Evolutionary conservation across 1,140 invertebrate genomes (phyloP), one percentile per base, ranked within the genome.

Genomic region (Brachionus calyciflorus): DNA sequence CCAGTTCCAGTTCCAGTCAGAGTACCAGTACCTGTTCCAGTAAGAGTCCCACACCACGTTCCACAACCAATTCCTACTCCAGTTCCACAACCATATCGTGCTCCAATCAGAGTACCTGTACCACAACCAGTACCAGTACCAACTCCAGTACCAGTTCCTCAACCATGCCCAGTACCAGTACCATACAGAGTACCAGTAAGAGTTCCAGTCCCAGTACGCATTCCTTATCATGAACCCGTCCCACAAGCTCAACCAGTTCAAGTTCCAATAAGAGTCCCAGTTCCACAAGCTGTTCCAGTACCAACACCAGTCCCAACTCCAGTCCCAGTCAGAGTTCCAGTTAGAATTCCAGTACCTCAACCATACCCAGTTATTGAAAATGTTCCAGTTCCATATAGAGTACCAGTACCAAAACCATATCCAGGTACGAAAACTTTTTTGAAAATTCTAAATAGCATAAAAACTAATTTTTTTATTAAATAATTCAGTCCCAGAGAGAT

Each of bases 1-100:
- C n/a, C n/a, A n/a, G n/a, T n/a, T n/a, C n/a, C n/a, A n/a, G n/a
- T n/a, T n/a, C n/a, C n/a, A n/a, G n/a, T n/a, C n/a, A 28, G 28
- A 63, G 28, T 37, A 2, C 28, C 28, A 3, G 30, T 40, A 17
- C 57, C 57, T 19, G 57, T 63, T 7, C 57, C 57, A 17, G 28
- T 63, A 5, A 33, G 33, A 63, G 40, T 63, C 4, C 57, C 57
- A 30, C 57, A 33, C 40, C 57, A 63, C 19, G 57, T 63, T 6
- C 57, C 57, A 63, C 28, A 37, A 37, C 57, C 57, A 24, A 63
- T 40, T 9, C 57, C 57, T 17, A 40, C 33, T 63, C 57, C 28
- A 63, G 57, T 63, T 4, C 57, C 57, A 37, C 28, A 33, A 19
- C 57, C 57, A 63, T 19, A 21, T 21, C 33, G 28, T 17, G 5